Conservation (phyloP, 2,888 invertebrate species). For the Diadromus collaris region DNA sequence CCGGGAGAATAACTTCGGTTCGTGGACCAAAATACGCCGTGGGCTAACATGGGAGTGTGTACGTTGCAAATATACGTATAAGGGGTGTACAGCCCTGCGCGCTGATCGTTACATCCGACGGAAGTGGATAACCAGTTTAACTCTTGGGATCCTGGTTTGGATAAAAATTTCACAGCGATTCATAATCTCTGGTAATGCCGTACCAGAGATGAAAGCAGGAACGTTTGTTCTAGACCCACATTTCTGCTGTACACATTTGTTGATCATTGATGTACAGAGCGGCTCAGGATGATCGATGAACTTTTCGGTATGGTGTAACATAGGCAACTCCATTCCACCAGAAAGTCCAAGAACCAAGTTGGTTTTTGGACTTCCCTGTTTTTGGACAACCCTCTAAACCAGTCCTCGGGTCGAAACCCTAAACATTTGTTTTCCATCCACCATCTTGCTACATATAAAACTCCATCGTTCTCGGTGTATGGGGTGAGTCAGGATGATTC, state of each 20-base stretch:
- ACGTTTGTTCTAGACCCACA: slow-evolving; percentile 28
- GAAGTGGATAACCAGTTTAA: slow-evolving; percentile 44
- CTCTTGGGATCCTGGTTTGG: slow-evolving; percentile 27
- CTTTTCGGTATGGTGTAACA: too few species aligned
- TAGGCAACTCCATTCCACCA: too few species aligned
- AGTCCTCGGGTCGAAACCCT: too few species aligned
- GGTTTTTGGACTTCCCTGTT: too few species aligned
- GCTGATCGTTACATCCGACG: slow-evolving; percentile 27
- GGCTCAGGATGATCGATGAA: too few species aligned
- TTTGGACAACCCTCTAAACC: too few species aligned
- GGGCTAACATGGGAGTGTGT: not conserved
- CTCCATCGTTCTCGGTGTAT: not conserved
- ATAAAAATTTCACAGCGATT: slow-evolving; percentile 29
- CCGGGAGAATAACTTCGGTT: slow-evolving; percentile 20
- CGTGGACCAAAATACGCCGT: not conserved
- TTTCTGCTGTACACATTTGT: slow-evolving; percentile 27
- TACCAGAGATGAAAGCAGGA: slow-evolving; percentile 6
- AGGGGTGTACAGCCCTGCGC: slow-evolving; percentile 1
- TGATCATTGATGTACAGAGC: slow-evolving; percentile 12
- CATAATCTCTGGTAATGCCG: slow-evolving; percentile 12
- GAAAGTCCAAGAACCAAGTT: too few species aligned
- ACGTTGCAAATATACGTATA: not conserved
- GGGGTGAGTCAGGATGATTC: not conserved
- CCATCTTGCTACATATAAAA: too few species aligned
- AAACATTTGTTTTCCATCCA: too few species aligned